phyloP scores from a whole-genome alignment of 2,797 vertebrate species.

The Cyprinella venusta region DNA sequence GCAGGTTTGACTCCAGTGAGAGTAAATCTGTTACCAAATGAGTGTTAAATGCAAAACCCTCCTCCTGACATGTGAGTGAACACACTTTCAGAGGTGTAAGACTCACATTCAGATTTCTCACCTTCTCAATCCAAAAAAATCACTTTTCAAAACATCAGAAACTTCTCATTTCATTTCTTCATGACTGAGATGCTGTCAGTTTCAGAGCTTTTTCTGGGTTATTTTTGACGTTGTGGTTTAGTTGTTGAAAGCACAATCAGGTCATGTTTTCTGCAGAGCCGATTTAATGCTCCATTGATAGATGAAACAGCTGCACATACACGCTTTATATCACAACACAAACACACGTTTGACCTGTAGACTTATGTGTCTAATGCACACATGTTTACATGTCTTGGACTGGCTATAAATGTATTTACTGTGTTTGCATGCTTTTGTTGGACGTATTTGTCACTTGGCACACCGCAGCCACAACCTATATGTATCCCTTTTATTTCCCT shows the following conservation, averaged over 20 bases:
- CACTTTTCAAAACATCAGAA: background rate
- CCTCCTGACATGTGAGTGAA: background rate
- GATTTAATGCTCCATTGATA: background rate
- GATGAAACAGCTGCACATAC: background rate
- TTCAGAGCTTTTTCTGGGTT: background rate
- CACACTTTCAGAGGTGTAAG: background rate
- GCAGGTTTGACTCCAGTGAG: background rate
- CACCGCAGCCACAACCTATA: too few species aligned
- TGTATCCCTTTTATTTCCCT: too few species aligned
- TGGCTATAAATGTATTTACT: background rate
- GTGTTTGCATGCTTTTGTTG: background rate
- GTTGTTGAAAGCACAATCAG: background rate
- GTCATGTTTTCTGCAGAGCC: slow-evolving; percentile 1
- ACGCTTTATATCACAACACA: background rate
- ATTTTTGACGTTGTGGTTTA: background rate
- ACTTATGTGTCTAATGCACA: background rate
- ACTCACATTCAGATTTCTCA: background rate
- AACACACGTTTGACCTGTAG: background rate
- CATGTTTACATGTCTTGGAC: background rate
- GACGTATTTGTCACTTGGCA: too few species aligned
- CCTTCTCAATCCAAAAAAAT: background rate
- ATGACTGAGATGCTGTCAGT: background rate
- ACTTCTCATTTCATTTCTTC: background rate
- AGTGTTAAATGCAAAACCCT: background rate
- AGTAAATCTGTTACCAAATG: background rate